Evolutionary conservation across 2,113 vertebrate species (phyloP).

Genomic region (Lathamus discolor): DNA sequence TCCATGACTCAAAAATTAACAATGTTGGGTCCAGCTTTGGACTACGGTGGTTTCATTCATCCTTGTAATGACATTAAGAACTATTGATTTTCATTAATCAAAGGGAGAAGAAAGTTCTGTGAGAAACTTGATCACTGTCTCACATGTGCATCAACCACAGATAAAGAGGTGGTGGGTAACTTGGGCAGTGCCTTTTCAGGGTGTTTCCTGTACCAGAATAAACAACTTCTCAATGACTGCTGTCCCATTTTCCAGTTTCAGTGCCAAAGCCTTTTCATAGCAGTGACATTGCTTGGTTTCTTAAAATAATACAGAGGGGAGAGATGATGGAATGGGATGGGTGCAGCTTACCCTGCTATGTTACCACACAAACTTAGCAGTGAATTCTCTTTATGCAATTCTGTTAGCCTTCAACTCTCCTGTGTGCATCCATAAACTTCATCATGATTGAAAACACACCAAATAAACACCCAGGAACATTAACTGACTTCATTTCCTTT

Average conservation of each 20-base stretch:
- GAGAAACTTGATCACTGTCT: not conserved
- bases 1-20: not conserved
- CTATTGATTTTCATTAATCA: not conserved
- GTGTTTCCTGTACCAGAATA: not conserved
- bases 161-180: not conserved
- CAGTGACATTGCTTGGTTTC: not conserved
- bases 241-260: not conserved
- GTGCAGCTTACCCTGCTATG: not conserved
- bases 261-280: not conserved
- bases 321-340: not conserved
- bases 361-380: not conserved
- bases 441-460: not conserved
- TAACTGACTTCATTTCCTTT: not conserved
- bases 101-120: not conserved
- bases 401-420: not conserved
- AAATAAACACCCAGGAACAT: not conserved
- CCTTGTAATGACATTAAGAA: not conserved
- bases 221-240: not conserved
- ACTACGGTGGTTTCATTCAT: not conserved
- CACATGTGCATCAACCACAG: not conserved
- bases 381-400: not conserved
- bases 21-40: fast-evolving
- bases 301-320: not conserved
- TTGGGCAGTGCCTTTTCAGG: fast-evolving
- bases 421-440: not conserved